phyloP scores from a whole-genome alignment of 2,797 vertebrate species.

The Danio albolineatus region DNA sequence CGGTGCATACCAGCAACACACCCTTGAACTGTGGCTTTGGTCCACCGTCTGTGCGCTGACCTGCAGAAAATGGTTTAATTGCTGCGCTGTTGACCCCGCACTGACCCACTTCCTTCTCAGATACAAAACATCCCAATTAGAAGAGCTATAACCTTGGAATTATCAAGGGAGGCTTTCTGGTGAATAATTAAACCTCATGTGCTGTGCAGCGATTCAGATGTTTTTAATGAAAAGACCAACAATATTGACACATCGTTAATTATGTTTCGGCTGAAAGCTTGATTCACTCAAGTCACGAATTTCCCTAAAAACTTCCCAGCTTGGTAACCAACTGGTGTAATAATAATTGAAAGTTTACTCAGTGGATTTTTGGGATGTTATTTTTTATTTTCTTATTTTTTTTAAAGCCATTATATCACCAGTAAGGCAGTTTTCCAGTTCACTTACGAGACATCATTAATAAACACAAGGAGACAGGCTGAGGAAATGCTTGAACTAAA shows the following conservation, averaged over 20 bases:
- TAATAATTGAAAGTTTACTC: neutral
- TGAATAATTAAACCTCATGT: conserved; percentile 21
- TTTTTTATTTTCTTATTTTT: neutral
- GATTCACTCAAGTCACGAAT: conserved; percentile 7
- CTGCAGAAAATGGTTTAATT: conserved; percentile 53
- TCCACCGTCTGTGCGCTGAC: conserved; percentile 13
- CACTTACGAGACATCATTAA: conserved; percentile 31
- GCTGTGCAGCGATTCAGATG: neutral
- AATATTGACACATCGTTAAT: conserved; percentile 14
- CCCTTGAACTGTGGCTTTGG: conserved; percentile 23
- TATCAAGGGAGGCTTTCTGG: conserved; percentile 39
- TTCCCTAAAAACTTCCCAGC: conserved; percentile 31
- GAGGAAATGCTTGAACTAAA: conserved; percentile 50
- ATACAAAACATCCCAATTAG: conserved; percentile 56
- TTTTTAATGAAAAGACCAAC: conserved; percentile 19
- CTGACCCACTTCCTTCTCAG: conserved; percentile 49
- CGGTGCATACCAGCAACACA: conserved; percentile 31
- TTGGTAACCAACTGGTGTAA: neutral
- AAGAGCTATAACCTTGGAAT: conserved; percentile 30
- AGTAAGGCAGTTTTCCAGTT: conserved; percentile 27
- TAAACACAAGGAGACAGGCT: conserved; percentile 38
- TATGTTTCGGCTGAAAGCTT: conserved; percentile 30
- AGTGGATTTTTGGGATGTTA: neutral
- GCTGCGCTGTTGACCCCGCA: conserved; percentile 53
- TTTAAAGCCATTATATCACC: conserved; percentile 10